phyloP scores from a whole-genome alignment of 2,797 vertebrate genomes.

The Brachyrhaphis roseni region DNA sequence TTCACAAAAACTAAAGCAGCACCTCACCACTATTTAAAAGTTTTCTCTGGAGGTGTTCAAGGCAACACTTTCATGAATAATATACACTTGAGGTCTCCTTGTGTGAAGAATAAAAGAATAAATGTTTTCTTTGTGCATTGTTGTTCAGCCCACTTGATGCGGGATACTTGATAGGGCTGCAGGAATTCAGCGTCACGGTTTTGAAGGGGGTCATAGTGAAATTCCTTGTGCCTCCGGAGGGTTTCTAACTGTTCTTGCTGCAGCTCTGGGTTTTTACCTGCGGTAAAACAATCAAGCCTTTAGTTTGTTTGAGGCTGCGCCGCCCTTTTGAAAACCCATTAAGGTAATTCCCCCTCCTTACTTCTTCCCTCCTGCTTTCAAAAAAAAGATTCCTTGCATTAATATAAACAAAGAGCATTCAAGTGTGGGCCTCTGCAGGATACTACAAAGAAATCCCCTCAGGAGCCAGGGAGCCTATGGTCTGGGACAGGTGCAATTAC shows the following conservation, averaged over 20 bases:
- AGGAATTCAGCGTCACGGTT: conserved; percentile 43
- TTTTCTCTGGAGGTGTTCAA: conserved; percentile 8
- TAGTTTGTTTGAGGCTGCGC: conserved; percentile 68
- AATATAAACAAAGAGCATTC: conserved; percentile 85
- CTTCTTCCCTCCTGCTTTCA: conserved; percentile 10
- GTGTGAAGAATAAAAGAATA: conserved; percentile 31
- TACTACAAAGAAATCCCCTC: conserved; percentile 80
- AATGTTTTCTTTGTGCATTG: conserved; percentile 56
- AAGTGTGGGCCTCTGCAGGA: conserved; percentile 75
- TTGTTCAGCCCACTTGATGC: conserved; percentile 51
- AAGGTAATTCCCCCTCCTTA: conserved; percentile 68
- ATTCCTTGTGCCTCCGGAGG: conserved; percentile 43
- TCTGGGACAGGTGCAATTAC: conserved; percentile 86
- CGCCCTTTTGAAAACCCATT: conserved; percentile 76
- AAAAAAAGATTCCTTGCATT: conserved; percentile 70
- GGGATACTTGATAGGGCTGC: conserved; percentile 36
- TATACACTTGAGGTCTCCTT: conserved; percentile 19
- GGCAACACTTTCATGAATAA: conserved; percentile 25
- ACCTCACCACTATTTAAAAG: conserved; percentile 23
- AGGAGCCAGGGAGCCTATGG: conserved; percentile 71
- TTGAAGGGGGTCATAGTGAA: conserved; percentile 58
- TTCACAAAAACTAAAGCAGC: background rate
- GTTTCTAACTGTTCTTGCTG: conserved; percentile 38
- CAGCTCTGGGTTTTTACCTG: conserved; percentile 64
- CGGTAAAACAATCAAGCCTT: conserved; percentile 56